Percentiles rank a stretch among this genome's conserved stretches.
Conservation (phyloP, 2,888 invertebrate species). For the Stenoptilia bipunctidactyla region DNA sequence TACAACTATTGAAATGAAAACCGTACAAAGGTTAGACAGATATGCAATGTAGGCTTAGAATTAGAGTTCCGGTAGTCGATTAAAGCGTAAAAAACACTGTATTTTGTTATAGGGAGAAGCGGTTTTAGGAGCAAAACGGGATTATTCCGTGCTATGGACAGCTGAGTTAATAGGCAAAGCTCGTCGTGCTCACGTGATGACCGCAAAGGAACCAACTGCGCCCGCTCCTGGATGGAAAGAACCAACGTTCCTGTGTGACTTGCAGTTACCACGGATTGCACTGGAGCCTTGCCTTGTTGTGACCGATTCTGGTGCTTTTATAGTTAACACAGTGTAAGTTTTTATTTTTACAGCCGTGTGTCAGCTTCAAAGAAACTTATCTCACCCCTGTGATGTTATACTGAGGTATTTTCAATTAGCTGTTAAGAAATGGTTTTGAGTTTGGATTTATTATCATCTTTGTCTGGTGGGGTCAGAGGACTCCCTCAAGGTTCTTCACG, state of each 20-base stretch:
- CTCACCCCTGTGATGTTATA: too few relatives aligned
- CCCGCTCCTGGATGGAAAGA: slow-evolving; percentile 40
- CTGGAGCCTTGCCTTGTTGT: slow-evolving; percentile 67
- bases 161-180: slow-evolving; percentile 51
- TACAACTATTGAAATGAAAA: too few relatives aligned
- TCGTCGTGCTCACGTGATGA: slow-evolving; percentile 41
- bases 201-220: slow-evolving; percentile 33
- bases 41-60: too few relatives aligned
- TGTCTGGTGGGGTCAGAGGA: too few relatives aligned
- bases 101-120: slow-evolving; percentile 38
- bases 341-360: slow-evolving; percentile 1
- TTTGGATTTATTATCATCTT: too few relatives aligned
- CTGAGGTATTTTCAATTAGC: too few relatives aligned
- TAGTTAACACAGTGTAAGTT: slow-evolving; percentile 63
- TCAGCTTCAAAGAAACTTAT: too few relatives aligned
- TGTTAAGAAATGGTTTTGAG: too few relatives aligned
- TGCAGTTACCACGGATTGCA: slow-evolving; percentile 51
- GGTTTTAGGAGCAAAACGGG: slow-evolving; percentile 38
- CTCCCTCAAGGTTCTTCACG: too few relatives aligned
- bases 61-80: too few relatives aligned
- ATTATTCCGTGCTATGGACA: slow-evolving; percentile 48
- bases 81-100: too few relatives aligned
- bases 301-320: slow-evolving; percentile 67
- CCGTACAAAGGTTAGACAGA: too few relatives aligned
- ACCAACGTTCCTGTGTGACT: slow-evolving; percentile 55